Conservation (phyloP, 2,113 vertebrate species). For the Brachionichthys hirsutus region DNA sequence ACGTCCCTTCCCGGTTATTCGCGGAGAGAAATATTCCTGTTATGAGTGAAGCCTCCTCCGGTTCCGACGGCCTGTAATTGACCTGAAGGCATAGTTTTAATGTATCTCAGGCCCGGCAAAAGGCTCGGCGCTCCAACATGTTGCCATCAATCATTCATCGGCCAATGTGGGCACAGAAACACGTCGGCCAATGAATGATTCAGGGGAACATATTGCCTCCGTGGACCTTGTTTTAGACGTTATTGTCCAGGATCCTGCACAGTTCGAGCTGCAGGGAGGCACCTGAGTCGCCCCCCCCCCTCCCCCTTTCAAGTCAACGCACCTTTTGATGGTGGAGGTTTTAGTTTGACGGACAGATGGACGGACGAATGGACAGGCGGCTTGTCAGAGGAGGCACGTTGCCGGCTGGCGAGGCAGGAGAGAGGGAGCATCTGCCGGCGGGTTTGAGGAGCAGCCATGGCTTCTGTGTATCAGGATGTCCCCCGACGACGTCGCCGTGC, state of each 20-base stretch:
- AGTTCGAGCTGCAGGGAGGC: not conserved
- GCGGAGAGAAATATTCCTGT: no score
- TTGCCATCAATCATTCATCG: slow-evolving; percentile 65
- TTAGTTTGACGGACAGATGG: slow-evolving; percentile 60
- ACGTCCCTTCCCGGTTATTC: no score
- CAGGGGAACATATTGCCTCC: slow-evolving; percentile 63
- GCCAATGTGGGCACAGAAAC: slow-evolving; percentile 55
- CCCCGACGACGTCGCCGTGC: slow-evolving; percentile 49
- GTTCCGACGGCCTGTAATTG: slow-evolving; percentile 3
- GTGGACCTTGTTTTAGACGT: slow-evolving; percentile 42
- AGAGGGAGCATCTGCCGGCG: slow-evolving; percentile 71
- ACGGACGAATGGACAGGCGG: slow-evolving; percentile 46
- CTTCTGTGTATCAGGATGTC: slow-evolving; percentile 61
- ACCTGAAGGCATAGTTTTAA: slow-evolving; percentile 23
- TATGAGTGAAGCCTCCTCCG: not conserved
- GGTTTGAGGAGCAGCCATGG: slow-evolving; percentile 71
- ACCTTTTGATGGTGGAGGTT: slow-evolving; percentile 3
- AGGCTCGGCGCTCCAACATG: slow-evolving; percentile 50
- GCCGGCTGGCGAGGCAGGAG: slow-evolving; percentile 60
- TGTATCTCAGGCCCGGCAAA: slow-evolving; percentile 26
- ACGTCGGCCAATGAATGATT: slow-evolving; percentile 62
- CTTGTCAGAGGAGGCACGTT: slow-evolving; percentile 54
- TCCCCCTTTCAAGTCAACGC: slow-evolving; percentile 21
- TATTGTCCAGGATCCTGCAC: slow-evolving; percentile 20
- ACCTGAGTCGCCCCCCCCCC: no score